Evolutionary conservation across 1,140 invertebrate species (phyloP).

Genomic region (Sycobia sp.): DNA sequence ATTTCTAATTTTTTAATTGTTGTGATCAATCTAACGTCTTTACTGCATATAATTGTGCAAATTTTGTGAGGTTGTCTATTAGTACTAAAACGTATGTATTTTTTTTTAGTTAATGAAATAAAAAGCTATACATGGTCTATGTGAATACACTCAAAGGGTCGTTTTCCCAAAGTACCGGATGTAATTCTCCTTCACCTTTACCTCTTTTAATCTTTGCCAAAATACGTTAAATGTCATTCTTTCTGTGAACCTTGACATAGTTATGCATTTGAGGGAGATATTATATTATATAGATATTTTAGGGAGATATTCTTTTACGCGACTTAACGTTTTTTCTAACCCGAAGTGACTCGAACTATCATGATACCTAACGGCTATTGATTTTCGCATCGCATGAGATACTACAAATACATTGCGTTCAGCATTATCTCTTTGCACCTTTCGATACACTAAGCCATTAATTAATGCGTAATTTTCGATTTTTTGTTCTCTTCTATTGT

Average conservation of each 20-base stretch:
- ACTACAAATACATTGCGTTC: constrained; percentile 1
- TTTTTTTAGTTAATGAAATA: neutral
- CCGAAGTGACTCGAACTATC: constrained; percentile 23
- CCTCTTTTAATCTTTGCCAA: constrained; percentile 32
- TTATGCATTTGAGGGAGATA: constrained; percentile 26
- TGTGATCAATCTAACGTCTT: neutral
- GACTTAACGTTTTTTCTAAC: constrained; percentile 10
- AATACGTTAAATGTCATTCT: constrained; percentile 31
- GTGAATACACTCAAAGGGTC: constrained; percentile 20
- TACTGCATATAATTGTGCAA: constrained; percentile 10
- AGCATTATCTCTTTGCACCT: neutral
- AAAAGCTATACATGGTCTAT: constrained; percentile 36
- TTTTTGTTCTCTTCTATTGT: neutral
- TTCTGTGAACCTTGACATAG: constrained; percentile 26
- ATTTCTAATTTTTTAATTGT: constrained; percentile 19
- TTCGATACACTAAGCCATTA: constrained; percentile 19
- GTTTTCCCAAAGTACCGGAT: constrained; percentile 25
- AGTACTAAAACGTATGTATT: constrained; percentile 31
- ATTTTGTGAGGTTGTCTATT: constrained; percentile 34
- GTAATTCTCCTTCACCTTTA: constrained; percentile 29
- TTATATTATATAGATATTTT: no score
- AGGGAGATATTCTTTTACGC: constrained; percentile 6
- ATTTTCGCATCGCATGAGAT: constrained; percentile 7
- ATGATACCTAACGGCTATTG: constrained; percentile 17
- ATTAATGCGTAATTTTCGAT: neutral